Percentiles rank a stretch among this genome's conserved stretches.
Conservation (phyloP, 2,797 vertebrate genomes). For the Scomberomorus guttatus region DNA sequence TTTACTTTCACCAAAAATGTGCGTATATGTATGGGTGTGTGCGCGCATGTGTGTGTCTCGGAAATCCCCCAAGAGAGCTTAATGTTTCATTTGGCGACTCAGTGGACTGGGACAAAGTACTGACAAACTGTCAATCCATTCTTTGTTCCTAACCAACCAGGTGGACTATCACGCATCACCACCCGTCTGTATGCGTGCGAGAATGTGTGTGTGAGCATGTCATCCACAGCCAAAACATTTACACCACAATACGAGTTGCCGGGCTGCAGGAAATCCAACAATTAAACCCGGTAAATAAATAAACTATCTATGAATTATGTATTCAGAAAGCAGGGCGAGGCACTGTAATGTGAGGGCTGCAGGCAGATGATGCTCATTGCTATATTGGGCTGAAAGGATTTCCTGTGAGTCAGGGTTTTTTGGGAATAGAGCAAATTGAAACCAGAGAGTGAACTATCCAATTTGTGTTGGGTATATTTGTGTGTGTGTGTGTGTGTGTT, state of each 20-base stretch:
- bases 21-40: background rate
- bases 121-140: slow-evolving; percentile 57
- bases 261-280: slow-evolving; percentile 55
- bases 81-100: slow-evolving; percentile 56
- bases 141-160: slow-evolving; percentile 65
- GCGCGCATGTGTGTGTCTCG: background rate
- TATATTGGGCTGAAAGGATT: slow-evolving; percentile 60
- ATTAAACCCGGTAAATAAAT: slow-evolving; percentile 68
- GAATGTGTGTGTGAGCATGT: slow-evolving; percentile 20
- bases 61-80: slow-evolving; percentile 19
- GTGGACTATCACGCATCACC: slow-evolving; percentile 47
- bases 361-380: slow-evolving; percentile 44
- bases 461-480: slow-evolving; percentile 27
- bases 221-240: slow-evolving; percentile 61
- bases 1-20: background rate
- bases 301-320: slow-evolving; percentile 51
- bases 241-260: slow-evolving; percentile 49
- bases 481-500: slow-evolving; percentile 15
- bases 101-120: slow-evolving; percentile 55
- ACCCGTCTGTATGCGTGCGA: slow-evolving; percentile 23
- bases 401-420: slow-evolving; percentile 70
- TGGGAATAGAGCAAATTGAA: slow-evolving; percentile 52
- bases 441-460: slow-evolving; percentile 35
- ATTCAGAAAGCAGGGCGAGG: slow-evolving; percentile 36
- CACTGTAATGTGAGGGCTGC: slow-evolving; percentile 40